Evolutionary conservation across 2,797 vertebrate species (phyloP), one percentile per base, ranked within the genome.

Genomic region (Gymnodraco acuticeps): DNA sequence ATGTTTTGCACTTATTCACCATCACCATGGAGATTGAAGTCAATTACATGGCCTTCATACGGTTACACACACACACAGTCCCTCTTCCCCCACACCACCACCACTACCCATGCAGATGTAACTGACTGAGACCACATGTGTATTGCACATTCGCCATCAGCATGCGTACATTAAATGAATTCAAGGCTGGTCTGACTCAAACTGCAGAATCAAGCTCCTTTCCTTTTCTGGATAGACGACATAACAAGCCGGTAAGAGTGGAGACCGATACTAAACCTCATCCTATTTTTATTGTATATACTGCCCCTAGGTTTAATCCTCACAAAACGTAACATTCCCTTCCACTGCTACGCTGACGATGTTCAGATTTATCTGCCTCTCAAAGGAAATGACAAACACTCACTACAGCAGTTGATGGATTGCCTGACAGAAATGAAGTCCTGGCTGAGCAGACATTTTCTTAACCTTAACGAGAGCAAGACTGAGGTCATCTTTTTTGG

Each of bases 11-110:
- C 75, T 82, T 65, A 83, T 77, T 81, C 77, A 81, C 7, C 73
- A 86, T 90, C 76, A 70, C 88, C 84, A 90, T 88, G 88, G 85
- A 86, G 83, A 91, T 76, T 3, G 43, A 81, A 88, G 84, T 85
- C 73, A 84, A 84, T 86, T 85, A 88, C 46, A 75, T 61, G 62
- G 65, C 74, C 77, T 83, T 89, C 67, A 70, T 75, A 84, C 75
- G 75, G 67, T 72, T 20, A 73, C 54, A 65, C 11, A 60, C 33
- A 63, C 52, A 31, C 51, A 27, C 27, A 27, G 23, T 23, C 23
- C 23, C 23, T 23, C 23, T 23, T 23, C 27, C 41, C 59, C 52
- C 46, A 42, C 66, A 65, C 16, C 23, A 53, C 42, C 38, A 50
- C 45, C 38, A 38, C 14, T 10, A 42, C n/a, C 58, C 55, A 52